Conservation (phyloP, 2,888 invertebrate genomes). For the Danaus chrysippus region DNA sequence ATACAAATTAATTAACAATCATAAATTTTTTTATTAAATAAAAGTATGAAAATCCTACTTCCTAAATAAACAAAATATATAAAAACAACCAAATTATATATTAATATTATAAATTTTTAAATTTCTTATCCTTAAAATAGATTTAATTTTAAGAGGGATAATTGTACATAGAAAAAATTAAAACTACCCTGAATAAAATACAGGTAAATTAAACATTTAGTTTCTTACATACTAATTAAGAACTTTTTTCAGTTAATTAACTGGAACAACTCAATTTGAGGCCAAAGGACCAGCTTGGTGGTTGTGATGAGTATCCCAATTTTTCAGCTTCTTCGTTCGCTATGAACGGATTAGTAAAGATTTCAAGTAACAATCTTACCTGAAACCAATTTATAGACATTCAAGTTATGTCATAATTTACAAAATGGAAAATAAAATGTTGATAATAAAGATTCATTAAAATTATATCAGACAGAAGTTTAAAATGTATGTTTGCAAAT, state of each 20-base stretch:
- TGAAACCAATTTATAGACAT: slow-evolving; percentile 34
- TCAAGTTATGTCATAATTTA: no score
- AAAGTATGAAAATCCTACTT: no score
- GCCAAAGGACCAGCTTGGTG: slow-evolving; percentile 74
- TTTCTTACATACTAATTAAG: not conserved
- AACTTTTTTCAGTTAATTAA: slow-evolving; percentile 36
- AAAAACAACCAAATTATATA: no score
- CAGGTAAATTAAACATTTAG: not conserved
- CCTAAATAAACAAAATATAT: no score
- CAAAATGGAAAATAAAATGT: no score
- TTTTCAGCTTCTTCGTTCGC: slow-evolving; percentile 71
- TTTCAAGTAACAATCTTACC: slow-evolving; percentile 74
- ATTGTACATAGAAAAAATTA: not conserved
- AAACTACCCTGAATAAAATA: not conserved
- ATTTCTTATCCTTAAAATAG: no score
- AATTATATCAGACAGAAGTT: not conserved
- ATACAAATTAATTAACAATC: no score
- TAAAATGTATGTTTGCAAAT: not conserved
- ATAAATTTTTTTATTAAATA: no score
- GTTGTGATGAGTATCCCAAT: slow-evolving; percentile 67
- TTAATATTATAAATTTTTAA: no score
- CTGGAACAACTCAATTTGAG: slow-evolving; percentile 79
- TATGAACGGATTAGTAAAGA: slow-evolving; percentile 76
- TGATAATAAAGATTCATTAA: not conserved
- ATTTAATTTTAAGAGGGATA: no score